phyloP scores from a whole-genome alignment of 2,797 vertebrate genomes.

The Acanthopagrus latus region DNA sequence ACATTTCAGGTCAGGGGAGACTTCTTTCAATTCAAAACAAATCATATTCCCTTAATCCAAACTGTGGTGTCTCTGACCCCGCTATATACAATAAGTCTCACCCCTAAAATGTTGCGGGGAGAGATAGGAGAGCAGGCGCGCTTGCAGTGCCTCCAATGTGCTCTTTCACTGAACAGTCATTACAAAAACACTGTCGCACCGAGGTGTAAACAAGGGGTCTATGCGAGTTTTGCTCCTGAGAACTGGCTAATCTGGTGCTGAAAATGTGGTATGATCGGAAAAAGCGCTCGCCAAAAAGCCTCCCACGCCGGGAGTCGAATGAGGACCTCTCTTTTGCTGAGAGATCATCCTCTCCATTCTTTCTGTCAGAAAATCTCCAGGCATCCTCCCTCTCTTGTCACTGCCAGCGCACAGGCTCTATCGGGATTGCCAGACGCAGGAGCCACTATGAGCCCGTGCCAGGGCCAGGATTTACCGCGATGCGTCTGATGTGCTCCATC shows the following conservation, averaged over 20 bases:
- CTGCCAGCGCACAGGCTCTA: slow-evolving; percentile 85
- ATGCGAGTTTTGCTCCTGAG: slow-evolving; percentile 77
- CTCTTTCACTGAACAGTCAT: slow-evolving; percentile 72
- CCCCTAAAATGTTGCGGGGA: slow-evolving; percentile 74
- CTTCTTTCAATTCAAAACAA: slow-evolving; percentile 70
- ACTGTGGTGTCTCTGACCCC: slow-evolving; percentile 62
- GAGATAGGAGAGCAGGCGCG: slow-evolving; percentile 78
- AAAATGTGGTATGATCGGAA: slow-evolving; percentile 79
- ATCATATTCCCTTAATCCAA: slow-evolving; percentile 70
- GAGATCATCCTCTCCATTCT: slow-evolving; percentile 87
- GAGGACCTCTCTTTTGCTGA: slow-evolving; percentile 81
- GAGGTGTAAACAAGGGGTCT: slow-evolving; percentile 79
- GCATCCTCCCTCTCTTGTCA: slow-evolving; percentile 81
- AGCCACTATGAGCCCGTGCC: slow-evolving; percentile 86
- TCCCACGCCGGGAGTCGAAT: slow-evolving; percentile 77
- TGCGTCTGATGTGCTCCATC: slow-evolving; percentile 88
- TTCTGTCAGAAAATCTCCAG: slow-evolving; percentile 83
- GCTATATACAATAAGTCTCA: slow-evolving; percentile 69
- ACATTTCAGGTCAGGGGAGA: slow-evolving; percentile 72
- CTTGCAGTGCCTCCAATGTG: slow-evolving; percentile 67
- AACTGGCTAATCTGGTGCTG: slow-evolving; percentile 85
- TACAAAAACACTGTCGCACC: slow-evolving; percentile 72
- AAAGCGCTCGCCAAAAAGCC: slow-evolving; percentile 78
- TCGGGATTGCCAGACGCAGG: slow-evolving; percentile 86
- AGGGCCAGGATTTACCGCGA: slow-evolving; percentile 86